These are phyloP conservation scores for Odontophorus gujanensis DNA, from an alignment of 2,113 vertebrate species.

Conservation along the genomic window DNA sequence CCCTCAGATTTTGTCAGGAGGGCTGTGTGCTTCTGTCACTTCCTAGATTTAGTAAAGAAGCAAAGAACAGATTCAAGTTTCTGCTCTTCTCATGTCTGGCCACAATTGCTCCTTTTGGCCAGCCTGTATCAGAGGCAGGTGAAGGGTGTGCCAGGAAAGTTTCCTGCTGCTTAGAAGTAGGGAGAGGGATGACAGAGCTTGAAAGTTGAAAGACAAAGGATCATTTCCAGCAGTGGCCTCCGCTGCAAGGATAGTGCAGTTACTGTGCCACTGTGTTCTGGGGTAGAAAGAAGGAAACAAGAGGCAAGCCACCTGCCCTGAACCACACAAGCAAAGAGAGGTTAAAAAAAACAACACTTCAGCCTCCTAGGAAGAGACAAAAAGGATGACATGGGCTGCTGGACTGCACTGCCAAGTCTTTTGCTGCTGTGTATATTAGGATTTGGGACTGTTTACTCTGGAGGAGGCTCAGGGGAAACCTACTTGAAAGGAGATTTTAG, in stretches of 20 bases:
- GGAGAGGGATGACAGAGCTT: rapidly evolving
- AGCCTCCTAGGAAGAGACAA: background rate
- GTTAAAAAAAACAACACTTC: background rate
- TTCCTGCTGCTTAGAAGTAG: background rate
- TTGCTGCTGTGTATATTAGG: background rate
- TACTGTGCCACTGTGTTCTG: rapidly evolving
- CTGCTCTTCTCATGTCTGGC: background rate
- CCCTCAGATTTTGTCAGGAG: constrained; percentile 61
- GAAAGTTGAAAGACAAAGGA: background rate
- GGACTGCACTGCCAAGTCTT: background rate
- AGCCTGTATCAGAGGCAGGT: background rate
- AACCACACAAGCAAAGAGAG: background rate
- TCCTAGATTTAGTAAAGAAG: constrained; percentile 5
- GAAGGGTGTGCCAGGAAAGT: background rate
- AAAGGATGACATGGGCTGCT: background rate
- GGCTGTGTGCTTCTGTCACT: background rate
- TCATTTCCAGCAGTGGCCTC: background rate
- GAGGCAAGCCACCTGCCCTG: rapidly evolving
- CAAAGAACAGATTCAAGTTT: background rate
- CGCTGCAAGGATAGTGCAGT: background rate
- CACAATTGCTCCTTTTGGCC: background rate
- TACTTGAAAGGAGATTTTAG: too few relatives aligned
- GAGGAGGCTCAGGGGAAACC: too few relatives aligned
- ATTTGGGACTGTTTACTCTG: too few relatives aligned
- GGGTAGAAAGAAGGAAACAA: background rate